These are phyloP conservation scores for Pelagia noctiluca DNA, from an alignment of 30 jellyfish, hydroid and myxozoan species.

Conservation along the genomic window DNA sequence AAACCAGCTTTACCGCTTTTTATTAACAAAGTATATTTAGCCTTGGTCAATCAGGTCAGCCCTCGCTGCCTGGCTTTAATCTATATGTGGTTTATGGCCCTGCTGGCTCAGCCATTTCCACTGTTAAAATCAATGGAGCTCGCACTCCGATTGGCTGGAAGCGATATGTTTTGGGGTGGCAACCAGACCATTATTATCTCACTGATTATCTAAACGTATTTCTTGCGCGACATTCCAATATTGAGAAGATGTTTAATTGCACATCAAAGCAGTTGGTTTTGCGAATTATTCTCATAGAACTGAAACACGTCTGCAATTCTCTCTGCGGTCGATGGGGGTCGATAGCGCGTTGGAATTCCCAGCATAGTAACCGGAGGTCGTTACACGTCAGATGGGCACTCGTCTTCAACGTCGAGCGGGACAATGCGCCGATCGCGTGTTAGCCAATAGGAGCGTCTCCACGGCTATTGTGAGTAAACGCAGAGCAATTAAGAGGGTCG, in stretches of 20 bases:
- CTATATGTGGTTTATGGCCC: too few relatives aligned
- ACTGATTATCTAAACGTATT: conserved; percentile 5
- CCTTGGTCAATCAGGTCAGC: too few relatives aligned
- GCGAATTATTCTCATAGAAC: conserved; percentile 34
- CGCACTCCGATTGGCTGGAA: too few relatives aligned
- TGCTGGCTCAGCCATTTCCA: too few relatives aligned
- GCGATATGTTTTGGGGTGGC: neutral
- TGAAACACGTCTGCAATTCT: conserved; percentile 43
- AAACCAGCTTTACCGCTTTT: too few relatives aligned
- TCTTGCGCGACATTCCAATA: conserved; percentile 48
- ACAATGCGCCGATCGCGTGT: conserved; percentile 62
- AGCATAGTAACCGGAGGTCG: conserved; percentile 64
- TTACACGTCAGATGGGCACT: conserved; percentile 16
- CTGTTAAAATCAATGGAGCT: too few relatives aligned
- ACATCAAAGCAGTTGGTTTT: conserved; percentile 61
- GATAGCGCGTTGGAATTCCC: conserved; percentile 28
- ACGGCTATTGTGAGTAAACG: conserved; percentile 40
- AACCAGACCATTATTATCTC: neutral
- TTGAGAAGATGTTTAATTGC: conserved; percentile 40
- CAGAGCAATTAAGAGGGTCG: conserved; percentile 9
- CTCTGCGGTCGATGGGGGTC: conserved; percentile 69
- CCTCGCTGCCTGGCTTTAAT: too few relatives aligned
- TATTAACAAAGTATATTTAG: too few relatives aligned
- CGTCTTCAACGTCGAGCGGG: conserved; percentile 1
- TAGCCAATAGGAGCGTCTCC: conserved; percentile 56